Evolutionary conservation across 1,140 invertebrate genomes (phyloP), one percentile per base, ranked within the genome.

Genomic region (Cyrtorhinus lividipennis): DNA sequence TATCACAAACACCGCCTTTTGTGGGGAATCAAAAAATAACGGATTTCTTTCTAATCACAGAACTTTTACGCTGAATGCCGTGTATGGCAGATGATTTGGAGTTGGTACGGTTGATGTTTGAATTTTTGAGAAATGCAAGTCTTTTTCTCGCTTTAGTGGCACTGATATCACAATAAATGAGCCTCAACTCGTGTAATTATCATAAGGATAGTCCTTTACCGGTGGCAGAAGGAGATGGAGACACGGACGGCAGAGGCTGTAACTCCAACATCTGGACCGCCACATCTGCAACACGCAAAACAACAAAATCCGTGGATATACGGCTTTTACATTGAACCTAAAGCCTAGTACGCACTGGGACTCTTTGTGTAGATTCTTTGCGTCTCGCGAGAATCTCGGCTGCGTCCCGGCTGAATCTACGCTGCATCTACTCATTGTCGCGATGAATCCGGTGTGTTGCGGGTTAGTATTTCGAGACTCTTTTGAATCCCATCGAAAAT

Each of bases 151-250:
- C 38, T 44, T 8, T 5, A 53, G 48, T 53, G 48, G 48, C 48
- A 53, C 48, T 53, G 10, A 13, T 53, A 53, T 53, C 48, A 53
- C 48, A 53, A 53, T 53, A 13, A 38, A 38, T 20, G 48, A 53
- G 48, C 48, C 18, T 53, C 48, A 53, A 53, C 48, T 53, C 48
- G 48, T 13, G 20, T 10, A 53, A 53, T 53, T 53, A 53, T 5
- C 5, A 53, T 53, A 10, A 53, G 48, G 48, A 53, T 3, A 53
- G 48, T 53, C 18, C 48, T 12, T 20, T 10, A 8, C 20, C 10
- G 48, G 48, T 5, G 10, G 5, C 48, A 53, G 20, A 12, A 53
- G 48, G 48, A 12, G 48, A 53, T 53, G 48, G 48, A 15, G 48
- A 53, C 20, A 10, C 20, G 48, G 48, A 53, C 48, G 48, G 48